Conservation (phyloP, 1,140 invertebrate species). For the Leptinotarsa texana region DNA sequence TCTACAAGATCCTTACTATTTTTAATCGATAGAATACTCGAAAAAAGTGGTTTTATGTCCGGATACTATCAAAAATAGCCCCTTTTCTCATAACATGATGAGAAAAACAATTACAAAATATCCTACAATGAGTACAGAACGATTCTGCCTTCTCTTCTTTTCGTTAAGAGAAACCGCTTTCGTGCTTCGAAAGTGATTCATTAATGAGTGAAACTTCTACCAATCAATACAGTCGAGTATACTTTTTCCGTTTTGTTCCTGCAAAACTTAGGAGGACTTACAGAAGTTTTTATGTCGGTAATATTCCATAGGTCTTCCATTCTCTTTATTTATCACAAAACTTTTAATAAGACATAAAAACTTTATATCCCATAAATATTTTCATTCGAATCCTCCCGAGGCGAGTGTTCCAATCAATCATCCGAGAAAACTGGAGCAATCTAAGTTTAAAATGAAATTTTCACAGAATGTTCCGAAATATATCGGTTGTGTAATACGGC, state of each 20-base stretch:
- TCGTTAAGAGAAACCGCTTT: too few species aligned
- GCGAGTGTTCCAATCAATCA: constrained; percentile 24
- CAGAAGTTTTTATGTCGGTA: constrained; percentile 11
- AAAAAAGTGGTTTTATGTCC: too few species aligned
- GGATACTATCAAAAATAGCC: too few species aligned
- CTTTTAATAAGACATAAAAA: constrained; percentile 29
- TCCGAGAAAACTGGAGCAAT: constrained; percentile 33
- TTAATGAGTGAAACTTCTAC: too few species aligned
- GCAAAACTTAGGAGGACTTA: not conserved
- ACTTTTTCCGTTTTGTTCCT: not conserved
- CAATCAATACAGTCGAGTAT: too few species aligned
- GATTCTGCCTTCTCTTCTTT: too few species aligned
- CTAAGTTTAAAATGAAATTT: constrained; percentile 37
- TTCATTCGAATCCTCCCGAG: constrained; percentile 16
- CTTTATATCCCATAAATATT: constrained; percentile 27
- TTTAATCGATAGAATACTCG: too few species aligned
- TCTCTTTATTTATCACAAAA: constrained; percentile 22
- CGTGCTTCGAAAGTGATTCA: too few species aligned
- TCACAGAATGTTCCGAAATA: not conserved
- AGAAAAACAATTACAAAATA: not conserved
- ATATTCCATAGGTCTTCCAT: constrained; percentile 11
- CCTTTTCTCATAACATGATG: too few species aligned
- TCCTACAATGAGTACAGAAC: too few species aligned
- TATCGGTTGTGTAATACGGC: not conserved
- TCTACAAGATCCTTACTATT: too few species aligned